These are phyloP conservation scores for Rhinopithecus roxellana DNA, from an alignment of 2,113 vertebrate species.

Conservation along the genomic window DNA sequence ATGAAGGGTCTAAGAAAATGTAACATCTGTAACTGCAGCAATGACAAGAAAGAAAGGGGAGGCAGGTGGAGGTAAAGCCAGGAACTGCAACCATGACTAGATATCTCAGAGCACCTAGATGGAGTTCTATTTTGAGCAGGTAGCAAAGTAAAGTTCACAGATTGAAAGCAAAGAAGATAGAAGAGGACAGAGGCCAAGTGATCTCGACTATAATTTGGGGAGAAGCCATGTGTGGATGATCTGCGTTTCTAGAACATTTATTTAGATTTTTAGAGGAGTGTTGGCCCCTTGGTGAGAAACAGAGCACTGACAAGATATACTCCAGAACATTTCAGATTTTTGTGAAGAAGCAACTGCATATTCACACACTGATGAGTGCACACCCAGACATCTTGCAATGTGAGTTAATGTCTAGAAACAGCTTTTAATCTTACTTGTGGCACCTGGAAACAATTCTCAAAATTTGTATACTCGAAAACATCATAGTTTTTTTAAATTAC, in stretches of 20 bases:
- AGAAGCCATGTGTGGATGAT: not conserved
- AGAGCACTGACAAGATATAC: not conserved
- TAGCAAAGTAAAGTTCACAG: not conserved
- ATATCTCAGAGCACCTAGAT: not conserved
- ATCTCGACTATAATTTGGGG: not conserved
- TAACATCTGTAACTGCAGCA: not conserved
- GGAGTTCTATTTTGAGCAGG: not conserved
- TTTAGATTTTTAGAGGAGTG: not conserved
- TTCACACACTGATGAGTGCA: not conserved
- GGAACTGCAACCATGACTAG: not conserved
- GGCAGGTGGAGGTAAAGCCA: not conserved
- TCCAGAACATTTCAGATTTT: not conserved
- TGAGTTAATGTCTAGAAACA: constrained; percentile 22
- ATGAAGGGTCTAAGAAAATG: not conserved
- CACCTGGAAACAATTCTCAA: constrained; percentile 63
- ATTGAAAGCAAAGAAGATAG: not conserved
- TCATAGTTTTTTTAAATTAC: constrained; percentile 61
- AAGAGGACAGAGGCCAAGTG: not conserved
- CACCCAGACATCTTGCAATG: not conserved
- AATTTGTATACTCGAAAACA: constrained; percentile 37
- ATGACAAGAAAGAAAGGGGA: not conserved
- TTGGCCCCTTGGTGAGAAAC: not conserved
- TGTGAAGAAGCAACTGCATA: not conserved
- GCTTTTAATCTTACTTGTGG: constrained; percentile 54
- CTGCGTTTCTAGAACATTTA: not conserved